Evolutionary conservation across 2,797 vertebrate genomes (phyloP).

Genomic region (Chaetodon trifasciatus): DNA sequence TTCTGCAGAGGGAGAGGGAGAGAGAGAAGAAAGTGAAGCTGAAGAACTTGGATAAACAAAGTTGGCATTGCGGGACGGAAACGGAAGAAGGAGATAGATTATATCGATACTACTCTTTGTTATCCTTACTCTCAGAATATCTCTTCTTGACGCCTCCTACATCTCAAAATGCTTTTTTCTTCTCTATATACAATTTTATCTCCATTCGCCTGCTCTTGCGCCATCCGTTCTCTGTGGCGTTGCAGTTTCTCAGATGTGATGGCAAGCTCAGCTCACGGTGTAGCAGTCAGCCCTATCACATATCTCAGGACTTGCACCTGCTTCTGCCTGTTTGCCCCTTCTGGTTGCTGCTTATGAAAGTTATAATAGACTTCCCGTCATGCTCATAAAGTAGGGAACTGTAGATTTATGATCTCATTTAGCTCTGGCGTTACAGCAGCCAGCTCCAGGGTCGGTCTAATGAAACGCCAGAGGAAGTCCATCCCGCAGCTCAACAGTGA

Average conservation of each 20-base stretch:
- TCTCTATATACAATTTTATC: slow-evolving; percentile 1
- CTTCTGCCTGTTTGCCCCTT: slow-evolving; percentile 52
- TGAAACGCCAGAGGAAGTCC: slow-evolving; percentile 81
- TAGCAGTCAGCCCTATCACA: slow-evolving; percentile 41
- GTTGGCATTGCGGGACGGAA: slow-evolving; percentile 32
- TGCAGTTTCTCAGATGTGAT: slow-evolving; percentile 37
- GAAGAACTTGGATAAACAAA: slow-evolving; percentile 36
- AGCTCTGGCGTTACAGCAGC: slow-evolving; percentile 76
- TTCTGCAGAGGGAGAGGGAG: slow-evolving; percentile 24
- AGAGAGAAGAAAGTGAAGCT: slow-evolving; percentile 28
- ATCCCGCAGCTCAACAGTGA: slow-evolving; percentile 63
- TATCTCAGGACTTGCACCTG: slow-evolving; percentile 39
- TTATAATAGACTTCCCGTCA: slow-evolving; percentile 87
- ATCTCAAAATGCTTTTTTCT: slow-evolving; percentile 14
- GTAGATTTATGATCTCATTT: slow-evolving; percentile 87
- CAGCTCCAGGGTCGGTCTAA: slow-evolving; percentile 76
- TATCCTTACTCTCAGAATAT: slow-evolving; percentile 20
- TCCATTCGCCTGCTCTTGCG: not conserved
- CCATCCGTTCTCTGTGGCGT: slow-evolving; percentile 7
- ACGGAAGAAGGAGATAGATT: slow-evolving; percentile 21
- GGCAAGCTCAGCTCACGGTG: slow-evolving; percentile 41
- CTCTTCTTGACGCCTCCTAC: slow-evolving; percentile 10
- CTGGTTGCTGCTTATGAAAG: slow-evolving; percentile 78
- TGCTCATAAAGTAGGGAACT: slow-evolving; percentile 79
- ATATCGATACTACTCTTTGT: slow-evolving; percentile 22